phyloP scores from a whole-genome alignment of 2,888 invertebrate species.

The Acanthosepion esculentum region DNA sequence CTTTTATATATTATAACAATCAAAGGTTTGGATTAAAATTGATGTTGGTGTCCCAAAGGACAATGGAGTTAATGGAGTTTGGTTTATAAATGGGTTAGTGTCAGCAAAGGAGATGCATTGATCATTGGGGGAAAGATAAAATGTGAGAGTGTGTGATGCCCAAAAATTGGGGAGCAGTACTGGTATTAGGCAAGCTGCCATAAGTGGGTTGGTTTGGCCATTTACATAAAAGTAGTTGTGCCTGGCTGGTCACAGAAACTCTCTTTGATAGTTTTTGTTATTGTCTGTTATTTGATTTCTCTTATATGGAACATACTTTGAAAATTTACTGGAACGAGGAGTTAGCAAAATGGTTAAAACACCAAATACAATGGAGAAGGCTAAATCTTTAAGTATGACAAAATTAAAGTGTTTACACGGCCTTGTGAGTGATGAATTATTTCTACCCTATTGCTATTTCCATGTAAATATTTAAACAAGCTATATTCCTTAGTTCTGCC shows the following conservation, averaged over 20 bases:
- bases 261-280: too few species aligned
- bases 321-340: neutral
- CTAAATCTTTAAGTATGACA: neutral
- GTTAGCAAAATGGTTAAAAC: neutral
- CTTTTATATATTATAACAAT: conserved; percentile 21
- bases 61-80: conserved; percentile 9
- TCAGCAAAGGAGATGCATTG: conserved; percentile 15
- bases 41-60: neutral
- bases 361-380: neutral
- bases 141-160: neutral
- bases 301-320: neutral
- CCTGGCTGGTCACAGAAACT: neutral
- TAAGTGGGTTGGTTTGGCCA: neutral
- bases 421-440: too few species aligned
- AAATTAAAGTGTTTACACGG: too few species aligned
- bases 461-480: too few species aligned
- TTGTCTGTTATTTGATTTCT: neutral
- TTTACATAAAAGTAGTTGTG: neutral
- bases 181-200: conserved; percentile 7
- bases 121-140: neutral
- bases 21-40: conserved; percentile 33
- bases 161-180: neutral
- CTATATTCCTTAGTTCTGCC: too few species aligned
- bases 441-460: too few species aligned
- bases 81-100: conserved; percentile 11